Evolutionary conservation across 2,797 vertebrate species (phyloP), one percentile per base, ranked within the genome.

Genomic region (Pterois miles): DNA sequence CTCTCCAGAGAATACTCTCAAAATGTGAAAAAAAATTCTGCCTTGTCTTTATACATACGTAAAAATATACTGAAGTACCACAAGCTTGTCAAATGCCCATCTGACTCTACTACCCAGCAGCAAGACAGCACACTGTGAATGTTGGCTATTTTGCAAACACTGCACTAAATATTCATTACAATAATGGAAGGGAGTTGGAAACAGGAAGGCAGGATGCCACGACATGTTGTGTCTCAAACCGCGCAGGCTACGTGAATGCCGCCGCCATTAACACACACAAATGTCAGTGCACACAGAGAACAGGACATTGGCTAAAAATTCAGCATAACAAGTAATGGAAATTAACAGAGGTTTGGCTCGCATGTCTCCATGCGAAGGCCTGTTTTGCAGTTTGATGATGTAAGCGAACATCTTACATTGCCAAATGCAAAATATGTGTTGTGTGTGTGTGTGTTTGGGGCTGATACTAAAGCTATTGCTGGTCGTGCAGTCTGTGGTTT

Each of bases 121-220:
- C 71, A 52, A 46, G 22, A 8, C 43, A 31, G 60, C 50, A 36
- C 67, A 22, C 56, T 29, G n/a, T 60, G 38, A 74, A 73, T n/a
- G 40, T 7, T 43, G 25, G 34, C 54, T 4, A 11, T 63, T 78
- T 65, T 81, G 71, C 78, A 62, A 66, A 79, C 60, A 3, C 78
- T 60, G 83, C 86, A 82, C 76, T 88, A 80, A 90, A 91, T 76
- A 79, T 84, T 89, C 74, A 88, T 91, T 85, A 86, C 80, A 71
- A 31, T 83, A 89, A 90, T 78, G 86, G 76, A 74, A 62, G 76
- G 50, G 70, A 77, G 78, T 69, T 54, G 59, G 74, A 82, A 29
- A 72, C 20, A 31, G 40, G 59, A 52, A 60, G 71, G 71, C 52
- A 71, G 56, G 31, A 64, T 36, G 74, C 85, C 78, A 71, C 82